Base-by-base conservation (phyloP, 2,113 vertebrate genomes). In the Brevimyrus niger region DNA sequence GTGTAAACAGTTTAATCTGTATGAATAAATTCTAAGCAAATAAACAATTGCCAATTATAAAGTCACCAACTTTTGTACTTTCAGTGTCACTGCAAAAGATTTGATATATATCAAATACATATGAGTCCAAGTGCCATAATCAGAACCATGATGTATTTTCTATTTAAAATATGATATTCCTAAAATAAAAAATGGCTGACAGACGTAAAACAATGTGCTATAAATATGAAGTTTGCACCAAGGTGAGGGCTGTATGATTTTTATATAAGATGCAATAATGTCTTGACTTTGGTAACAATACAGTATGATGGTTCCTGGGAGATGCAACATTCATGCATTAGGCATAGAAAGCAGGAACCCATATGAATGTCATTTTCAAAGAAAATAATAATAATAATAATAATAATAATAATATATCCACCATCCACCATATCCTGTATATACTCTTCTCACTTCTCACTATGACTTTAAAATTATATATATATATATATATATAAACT, bases 211-310 rank as follows among this genome's bases (percentile, higher is more conserved):
- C 31, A 76, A 38, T 38, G 69, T 76, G 69, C 31, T 35, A 76
- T 86, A 51, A 31, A 31, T 86, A 86, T 61, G 89, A 88, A 76
- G 86, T 46, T 42, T 86, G 51, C 53, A 58, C 65, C 42, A 89
- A 76, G 27, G 61, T 50, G 44, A 83, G 83, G 69, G 89, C 89
- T 73, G 51, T 27, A 44, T 80, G 2, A 50, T 87, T 87, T 84
- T 86, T 61, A 90, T 89, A 91, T 83, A 35, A 38, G 35, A 51
- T 88, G 58, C 15, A 42, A 88, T 88, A 91, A 89, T 89, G 89
- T 53, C 83, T 90, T 80, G 53, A 58, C 17, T 38, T 21, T 88
- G 55, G 61, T 61, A 55, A 42, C 53, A 51, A 27, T 44, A 73
- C 8, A 76, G 55, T 27, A 19, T 73, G 31, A 58, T 35, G 47